A percentile compares a stretch with the other conserved stretches of the same genome.
Conservation (phyloP, 2,888 invertebrate genomes). For the Trachelus stipa region DNA sequence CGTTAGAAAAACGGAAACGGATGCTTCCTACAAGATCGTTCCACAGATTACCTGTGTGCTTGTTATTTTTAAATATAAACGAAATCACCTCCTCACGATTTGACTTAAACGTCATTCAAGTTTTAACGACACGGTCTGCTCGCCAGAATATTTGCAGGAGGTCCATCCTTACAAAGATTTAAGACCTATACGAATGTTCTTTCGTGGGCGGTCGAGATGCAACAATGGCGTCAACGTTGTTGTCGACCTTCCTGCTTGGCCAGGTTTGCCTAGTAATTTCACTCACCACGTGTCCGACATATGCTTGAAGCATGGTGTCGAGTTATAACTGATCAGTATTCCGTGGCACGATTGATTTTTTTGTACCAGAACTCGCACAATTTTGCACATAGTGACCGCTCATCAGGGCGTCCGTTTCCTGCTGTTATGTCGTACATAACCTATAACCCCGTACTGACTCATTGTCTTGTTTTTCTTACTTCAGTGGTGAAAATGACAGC, state of each 20-base stretch:
- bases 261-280: slow-evolving; percentile 12
- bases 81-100: background rate
- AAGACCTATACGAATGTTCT: background rate
- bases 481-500: background rate
- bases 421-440: background rate
- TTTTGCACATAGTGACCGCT: background rate
- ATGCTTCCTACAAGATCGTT: background rate
- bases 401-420: background rate
- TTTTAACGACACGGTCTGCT: background rate
- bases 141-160: background rate
- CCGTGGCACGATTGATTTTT: slow-evolving; percentile 40
- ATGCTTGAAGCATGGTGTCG: slow-evolving; percentile 27
- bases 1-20: background rate
- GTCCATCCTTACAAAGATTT: background rate
- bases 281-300: slow-evolving; percentile 45
- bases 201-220: slow-evolving; percentile 6
- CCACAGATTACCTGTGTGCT: background rate
- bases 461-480: background rate
- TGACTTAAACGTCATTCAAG: background rate
- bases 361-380: slow-evolving; percentile 6
- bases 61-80: background rate
- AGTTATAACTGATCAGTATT: slow-evolving; percentile 44
- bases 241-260: background rate
- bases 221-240: slow-evolving; percentile 4
- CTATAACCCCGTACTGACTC: background rate